These are phyloP conservation scores for Orchesella flavescens DNA, from an alignment of 2,888 invertebrate species.

Conservation along the genomic window DNA sequence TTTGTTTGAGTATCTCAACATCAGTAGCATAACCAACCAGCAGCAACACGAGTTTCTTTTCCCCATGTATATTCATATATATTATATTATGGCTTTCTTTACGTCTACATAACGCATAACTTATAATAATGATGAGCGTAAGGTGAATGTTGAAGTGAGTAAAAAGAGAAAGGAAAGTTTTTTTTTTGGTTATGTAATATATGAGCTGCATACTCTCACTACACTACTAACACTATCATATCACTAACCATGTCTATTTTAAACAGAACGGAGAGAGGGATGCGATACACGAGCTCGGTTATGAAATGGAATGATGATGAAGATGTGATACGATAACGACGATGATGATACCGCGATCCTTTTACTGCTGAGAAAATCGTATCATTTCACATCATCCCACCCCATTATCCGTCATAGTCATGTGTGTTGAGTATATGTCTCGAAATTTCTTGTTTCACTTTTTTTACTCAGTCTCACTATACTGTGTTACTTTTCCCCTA, in stretches of 20 bases:
- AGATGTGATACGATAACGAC: constrained; percentile 20
- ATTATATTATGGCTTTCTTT: too few species aligned
- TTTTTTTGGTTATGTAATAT: too few species aligned
- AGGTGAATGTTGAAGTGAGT: neutral
- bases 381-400: constrained; percentile 45
- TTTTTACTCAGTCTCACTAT: neutral
- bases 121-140: constrained; percentile 16
- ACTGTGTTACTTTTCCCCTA: too few species aligned
- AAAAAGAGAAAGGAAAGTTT: neutral
- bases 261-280: constrained; percentile 1
- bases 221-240: too few species aligned
- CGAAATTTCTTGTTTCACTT: constrained; percentile 39
- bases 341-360: constrained; percentile 23
- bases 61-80: too few species aligned
- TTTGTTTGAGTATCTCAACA: constrained; percentile 24
- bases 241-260: too few species aligned
- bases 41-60: neutral
- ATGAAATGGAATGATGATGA: constrained; percentile 21
- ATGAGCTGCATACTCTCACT: too few species aligned
- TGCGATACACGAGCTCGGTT: neutral
- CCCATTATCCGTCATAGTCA: constrained; percentile 43
- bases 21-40: too few species aligned
- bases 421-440: constrained; percentile 4
- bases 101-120: neutral
- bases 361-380: constrained; percentile 31